Evolutionary conservation across 2,888 invertebrate genomes (phyloP), one percentile per base, ranked within the genome.

Genomic region (Hemistola chrysoprasaria): DNA sequence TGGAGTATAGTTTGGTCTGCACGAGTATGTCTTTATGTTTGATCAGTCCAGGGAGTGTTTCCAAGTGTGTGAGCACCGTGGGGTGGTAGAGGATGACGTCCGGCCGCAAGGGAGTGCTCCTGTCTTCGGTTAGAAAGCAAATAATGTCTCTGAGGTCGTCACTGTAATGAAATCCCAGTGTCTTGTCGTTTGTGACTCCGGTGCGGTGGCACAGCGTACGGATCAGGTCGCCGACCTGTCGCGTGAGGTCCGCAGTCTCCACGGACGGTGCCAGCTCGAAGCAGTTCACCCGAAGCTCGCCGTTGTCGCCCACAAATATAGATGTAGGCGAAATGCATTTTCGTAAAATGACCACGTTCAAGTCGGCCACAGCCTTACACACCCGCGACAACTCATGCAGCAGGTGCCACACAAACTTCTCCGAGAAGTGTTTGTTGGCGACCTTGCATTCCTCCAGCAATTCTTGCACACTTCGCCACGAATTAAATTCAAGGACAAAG

Each of bases 21-120:
- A 78, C 50, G 33, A 87, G 58, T 38, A 85, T 74, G 16, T 84
- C 72, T 52, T 55, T 55, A 7, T 78, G 56, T 41, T 53, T 50
- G 50, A 61, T 72, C 1, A 72, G 68, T 21, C 51, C 59, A 0
- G 56, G 50, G 16, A 65, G 57, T 1, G 60, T 53, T 53, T 83
- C 84, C n/a, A 83, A 56, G 54, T 88, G 83, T 22, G 83, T 66
- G 10, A 89, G 76, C 6, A 90, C 81, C 7, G 88, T 87, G 4
- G 90, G 90, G 48, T 90, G 90, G 50, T 84, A 82, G 8, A 90
- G 66, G 6, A 90, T 65, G 1, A 85, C 79, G 32, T 88, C 84
- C 1, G 86, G 78, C 1, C 71, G 77, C 40, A 88, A 56, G 22
- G 64, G 59, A 1, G 56, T 35, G 47, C 74, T 73, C 42, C 65